Conservation (phyloP, 2,888 invertebrate species). For the Archips crataeganus region DNA sequence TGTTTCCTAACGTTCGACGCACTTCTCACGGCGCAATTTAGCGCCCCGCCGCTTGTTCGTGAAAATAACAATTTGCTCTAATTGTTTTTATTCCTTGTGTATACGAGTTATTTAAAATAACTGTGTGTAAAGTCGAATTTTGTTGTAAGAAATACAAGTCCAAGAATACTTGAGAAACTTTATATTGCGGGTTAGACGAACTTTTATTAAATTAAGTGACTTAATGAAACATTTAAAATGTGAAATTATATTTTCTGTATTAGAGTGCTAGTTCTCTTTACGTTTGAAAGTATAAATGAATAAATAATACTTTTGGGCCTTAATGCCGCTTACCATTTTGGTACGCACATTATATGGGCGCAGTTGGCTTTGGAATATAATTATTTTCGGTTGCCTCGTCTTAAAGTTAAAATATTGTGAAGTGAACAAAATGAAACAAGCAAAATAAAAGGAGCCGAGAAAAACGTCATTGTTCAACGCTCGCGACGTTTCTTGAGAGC, state of each 20-base stretch:
- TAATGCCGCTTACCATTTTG: no score
- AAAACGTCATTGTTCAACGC: conserved; percentile 11
- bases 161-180: background rate
- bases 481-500: conserved; percentile 21
- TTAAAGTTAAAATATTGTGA: conserved; percentile 2
- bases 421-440: conserved; percentile 14
- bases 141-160: background rate
- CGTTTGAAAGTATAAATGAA: no score
- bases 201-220: background rate
- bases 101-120: background rate
- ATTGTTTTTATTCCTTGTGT: conserved; percentile 37
- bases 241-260: no score
- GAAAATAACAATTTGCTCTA: conserved; percentile 34
- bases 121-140: background rate
- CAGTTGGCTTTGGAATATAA: no score
- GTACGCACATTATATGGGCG: no score
- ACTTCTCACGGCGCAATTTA: conserved; percentile 29
- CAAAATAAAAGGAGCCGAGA: conserved; percentile 29
- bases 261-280: no score
- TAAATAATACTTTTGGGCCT: no score
- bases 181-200: background rate
- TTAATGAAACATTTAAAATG: background rate
- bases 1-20: conserved; percentile 32
- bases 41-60: conserved; percentile 20
- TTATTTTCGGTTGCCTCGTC: no score